phyloP scores from a whole-genome alignment of 2,113 vertebrate genomes.

The Saccopteryx leptura region DNA sequence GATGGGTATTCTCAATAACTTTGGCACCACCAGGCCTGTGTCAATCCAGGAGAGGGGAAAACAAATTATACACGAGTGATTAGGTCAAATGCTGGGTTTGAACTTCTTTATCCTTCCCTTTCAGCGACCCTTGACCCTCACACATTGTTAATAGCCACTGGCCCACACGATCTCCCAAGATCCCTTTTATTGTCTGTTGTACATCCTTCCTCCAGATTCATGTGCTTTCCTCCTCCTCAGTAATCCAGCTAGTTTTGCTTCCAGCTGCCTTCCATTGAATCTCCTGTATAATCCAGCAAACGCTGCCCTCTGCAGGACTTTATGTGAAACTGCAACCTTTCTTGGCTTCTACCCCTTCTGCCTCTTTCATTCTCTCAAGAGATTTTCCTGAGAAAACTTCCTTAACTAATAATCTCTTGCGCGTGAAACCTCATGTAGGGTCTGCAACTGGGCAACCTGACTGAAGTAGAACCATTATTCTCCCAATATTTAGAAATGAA shows the following conservation, averaged over 20 bases:
- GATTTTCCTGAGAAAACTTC: background rate
- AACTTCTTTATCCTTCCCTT: background rate
- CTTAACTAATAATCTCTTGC: background rate
- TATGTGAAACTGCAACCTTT: background rate
- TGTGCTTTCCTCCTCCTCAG: background rate
- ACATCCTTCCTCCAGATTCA: background rate
- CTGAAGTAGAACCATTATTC: background rate
- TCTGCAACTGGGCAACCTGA: background rate
- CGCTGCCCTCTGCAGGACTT: background rate
- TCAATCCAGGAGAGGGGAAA: background rate
- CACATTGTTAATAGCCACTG: background rate
- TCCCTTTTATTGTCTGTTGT: background rate
- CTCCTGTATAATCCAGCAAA: background rate
- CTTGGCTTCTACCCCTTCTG: background rate
- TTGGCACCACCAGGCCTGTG: background rate
- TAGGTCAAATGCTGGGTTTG: background rate
- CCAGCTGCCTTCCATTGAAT: background rate
- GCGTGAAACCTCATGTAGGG: background rate
- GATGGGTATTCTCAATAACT: background rate
- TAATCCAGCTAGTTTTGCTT: background rate
- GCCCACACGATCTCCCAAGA: background rate
- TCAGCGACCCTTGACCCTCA: background rate
- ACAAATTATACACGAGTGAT: background rate
- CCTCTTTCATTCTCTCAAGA: background rate
- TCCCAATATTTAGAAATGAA: constrained; percentile 25